These are phyloP conservation scores for Scolopax bukidnonensis DNA, from an alignment of 2,797 vertebrate species.

Conservation along the genomic window DNA sequence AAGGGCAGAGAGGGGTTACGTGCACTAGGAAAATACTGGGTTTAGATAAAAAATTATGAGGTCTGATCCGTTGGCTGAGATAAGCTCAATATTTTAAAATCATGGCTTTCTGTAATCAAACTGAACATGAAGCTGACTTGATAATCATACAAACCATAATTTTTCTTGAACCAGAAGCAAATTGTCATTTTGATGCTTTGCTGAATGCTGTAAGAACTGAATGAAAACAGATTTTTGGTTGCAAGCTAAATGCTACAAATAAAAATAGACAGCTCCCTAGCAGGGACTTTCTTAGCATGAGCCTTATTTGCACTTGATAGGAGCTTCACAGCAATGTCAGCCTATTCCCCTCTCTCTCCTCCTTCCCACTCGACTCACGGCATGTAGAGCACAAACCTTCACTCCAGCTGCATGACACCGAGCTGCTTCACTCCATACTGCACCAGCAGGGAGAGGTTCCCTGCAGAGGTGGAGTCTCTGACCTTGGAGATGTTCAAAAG, in stretches of 20 bases:
- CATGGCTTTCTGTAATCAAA: slow-evolving; percentile 7
- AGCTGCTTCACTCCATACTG: neutral
- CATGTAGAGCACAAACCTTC: neutral
- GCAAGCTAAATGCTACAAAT: slow-evolving; percentile 14
- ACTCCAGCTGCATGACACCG: neutral
- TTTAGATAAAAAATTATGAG: neutral
- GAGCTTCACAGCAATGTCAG: slow-evolving; percentile 37
- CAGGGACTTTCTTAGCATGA: neutral
- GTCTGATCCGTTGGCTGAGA: neutral
- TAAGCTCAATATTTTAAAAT: slow-evolving; percentile 1
- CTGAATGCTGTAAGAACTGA: neutral
- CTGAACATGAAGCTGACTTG: neutral
- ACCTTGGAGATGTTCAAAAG: neutral
- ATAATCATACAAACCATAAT: neutral
- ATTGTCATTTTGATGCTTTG: slow-evolving; percentile 4
- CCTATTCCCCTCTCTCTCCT: neutral
- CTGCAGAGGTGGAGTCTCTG: accelerated
- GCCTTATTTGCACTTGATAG: slow-evolving; percentile 24
- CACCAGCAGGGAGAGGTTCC: neutral
- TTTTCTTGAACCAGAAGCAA: slow-evolving; percentile 41
- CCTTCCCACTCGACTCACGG: neutral
- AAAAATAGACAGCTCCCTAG: slow-evolving; percentile 24
- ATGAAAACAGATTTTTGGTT: slow-evolving; percentile 24
- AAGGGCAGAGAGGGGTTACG: neutral
- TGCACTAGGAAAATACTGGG: neutral